phyloP scores from a whole-genome alignment of 2,888 invertebrate genomes.

The Rotaria sp. region DNA sequence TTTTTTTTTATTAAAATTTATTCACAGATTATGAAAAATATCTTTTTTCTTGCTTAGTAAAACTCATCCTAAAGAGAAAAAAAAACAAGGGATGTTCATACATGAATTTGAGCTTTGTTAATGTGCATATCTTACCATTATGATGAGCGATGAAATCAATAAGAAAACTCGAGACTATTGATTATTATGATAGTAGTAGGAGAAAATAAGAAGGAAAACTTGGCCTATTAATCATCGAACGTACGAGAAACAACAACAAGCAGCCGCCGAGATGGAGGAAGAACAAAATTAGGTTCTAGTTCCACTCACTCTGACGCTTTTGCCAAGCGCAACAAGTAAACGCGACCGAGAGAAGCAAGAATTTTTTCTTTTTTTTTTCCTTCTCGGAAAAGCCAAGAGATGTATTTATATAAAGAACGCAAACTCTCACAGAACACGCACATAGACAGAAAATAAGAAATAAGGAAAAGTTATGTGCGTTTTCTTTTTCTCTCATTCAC shows the following conservation, averaged over 20 bases:
- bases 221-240: background rate
- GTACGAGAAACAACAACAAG: background rate
- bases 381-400: slow-evolving; percentile 10
- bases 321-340: background rate
- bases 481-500: background rate
- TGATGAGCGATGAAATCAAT: background rate
- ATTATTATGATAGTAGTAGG: background rate
- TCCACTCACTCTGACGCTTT: slow-evolving; percentile 2
- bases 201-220: background rate
- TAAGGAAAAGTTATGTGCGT: background rate
- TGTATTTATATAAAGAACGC: background rate
- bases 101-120: background rate
- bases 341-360: background rate
- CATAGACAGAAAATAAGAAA: background rate
- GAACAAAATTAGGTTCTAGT: slow-evolving; percentile 19
- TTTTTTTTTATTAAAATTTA: no score
- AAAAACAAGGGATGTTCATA: background rate
- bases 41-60: background rate
- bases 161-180: background rate
- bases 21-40: no score
- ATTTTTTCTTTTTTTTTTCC: background rate
- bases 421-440: background rate
- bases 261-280: background rate
- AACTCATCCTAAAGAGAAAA: background rate
- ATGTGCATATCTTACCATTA: background rate